phyloP scores from a whole-genome alignment of 1,140 invertebrate genomes.

The Tetramorium alpestre region DNA sequence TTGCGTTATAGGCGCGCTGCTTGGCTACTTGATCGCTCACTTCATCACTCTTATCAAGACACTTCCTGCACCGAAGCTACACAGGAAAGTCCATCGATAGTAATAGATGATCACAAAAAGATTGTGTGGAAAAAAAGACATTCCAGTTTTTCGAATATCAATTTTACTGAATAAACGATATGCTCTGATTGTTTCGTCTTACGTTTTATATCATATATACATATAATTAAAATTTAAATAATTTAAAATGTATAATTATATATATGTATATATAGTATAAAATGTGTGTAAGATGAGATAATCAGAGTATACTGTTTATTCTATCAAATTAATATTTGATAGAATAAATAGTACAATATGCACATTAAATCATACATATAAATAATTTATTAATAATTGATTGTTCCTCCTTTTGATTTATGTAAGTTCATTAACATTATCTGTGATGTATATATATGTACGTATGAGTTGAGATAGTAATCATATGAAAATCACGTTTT shows the following conservation, averaged over 20 bases:
- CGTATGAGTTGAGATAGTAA: background rate
- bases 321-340: too few relatives aligned
- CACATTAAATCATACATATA: background rate
- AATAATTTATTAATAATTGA: too few relatives aligned
- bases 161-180: conserved; percentile 1
- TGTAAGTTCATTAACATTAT: background rate
- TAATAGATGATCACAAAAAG: too few relatives aligned
- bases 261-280: too few relatives aligned
- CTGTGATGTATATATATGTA: conserved; percentile 6
- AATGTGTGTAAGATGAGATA: too few relatives aligned
- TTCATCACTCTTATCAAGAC: conserved; percentile 85
- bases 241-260: too few relatives aligned
- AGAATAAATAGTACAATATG: too few relatives aligned
- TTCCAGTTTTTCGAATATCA: background rate
- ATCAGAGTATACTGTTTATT: too few relatives aligned
- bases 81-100: conserved; percentile 71
- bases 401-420: background rate
- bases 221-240: too few relatives aligned
- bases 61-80: conserved; percentile 75
- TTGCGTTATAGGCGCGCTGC: conserved; percentile 89
- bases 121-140: background rate
- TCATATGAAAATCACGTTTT: background rate
- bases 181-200: background rate
- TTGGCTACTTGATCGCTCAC: conserved; percentile 88
- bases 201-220: conserved; percentile 5